phyloP scores from a whole-genome alignment of 2,113 vertebrate genomes.

The Bubo blakistoni region DNA sequence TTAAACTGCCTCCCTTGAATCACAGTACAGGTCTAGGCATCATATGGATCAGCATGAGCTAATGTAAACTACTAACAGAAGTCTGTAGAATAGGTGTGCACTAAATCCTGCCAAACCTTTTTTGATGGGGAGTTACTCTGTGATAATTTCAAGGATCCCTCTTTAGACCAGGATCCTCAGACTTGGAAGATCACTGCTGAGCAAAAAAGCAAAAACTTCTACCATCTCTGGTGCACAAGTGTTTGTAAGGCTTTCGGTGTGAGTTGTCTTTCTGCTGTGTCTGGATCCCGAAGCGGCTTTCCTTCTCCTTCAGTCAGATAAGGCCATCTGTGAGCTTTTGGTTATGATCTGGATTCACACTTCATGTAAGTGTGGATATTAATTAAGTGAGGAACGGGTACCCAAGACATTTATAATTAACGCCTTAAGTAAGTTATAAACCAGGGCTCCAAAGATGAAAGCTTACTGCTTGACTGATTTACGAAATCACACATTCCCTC shows the following conservation, averaged over 20 bases:
- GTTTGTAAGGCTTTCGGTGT: neutral
- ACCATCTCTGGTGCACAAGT: neutral
- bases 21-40: neutral
- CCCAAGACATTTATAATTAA: conserved; percentile 42
- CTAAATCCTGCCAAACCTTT: neutral
- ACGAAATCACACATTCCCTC: conserved; percentile 25
- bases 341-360: neutral
- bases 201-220: neutral
- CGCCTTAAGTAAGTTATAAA: conserved; percentile 32
- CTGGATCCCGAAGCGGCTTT: neutral
- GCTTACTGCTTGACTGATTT: conserved; percentile 33
- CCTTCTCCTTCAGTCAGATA: neutral
- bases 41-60: neutral
- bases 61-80: neutral
- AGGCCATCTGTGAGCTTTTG: neutral
- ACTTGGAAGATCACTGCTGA: neutral
- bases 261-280: neutral
- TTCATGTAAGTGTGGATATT: neutral
- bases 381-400: conserved; percentile 24
- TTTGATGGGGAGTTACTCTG: no score
- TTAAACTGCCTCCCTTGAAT: neutral
- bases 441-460: conserved; percentile 33
- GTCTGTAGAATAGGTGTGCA: accelerated
- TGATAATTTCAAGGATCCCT: neutral
- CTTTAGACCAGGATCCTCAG: neutral